Percentiles rank a stretch among this genome's conserved stretches.
phyloP scores from a whole-genome alignment of 2,797 vertebrate species.

The Trachurus trachurus region DNA sequence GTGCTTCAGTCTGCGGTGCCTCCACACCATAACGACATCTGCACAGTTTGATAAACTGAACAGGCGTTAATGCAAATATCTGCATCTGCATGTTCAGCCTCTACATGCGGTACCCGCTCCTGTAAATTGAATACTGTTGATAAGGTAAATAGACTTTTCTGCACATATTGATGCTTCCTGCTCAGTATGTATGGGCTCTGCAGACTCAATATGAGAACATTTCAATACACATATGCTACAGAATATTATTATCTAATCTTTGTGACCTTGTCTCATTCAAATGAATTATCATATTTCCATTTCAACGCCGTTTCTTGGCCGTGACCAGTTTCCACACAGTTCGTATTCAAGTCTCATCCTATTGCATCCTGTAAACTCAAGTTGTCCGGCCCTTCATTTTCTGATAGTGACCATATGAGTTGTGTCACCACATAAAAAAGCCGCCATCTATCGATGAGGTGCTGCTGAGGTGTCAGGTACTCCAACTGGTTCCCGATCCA shows the following conservation, averaged over 20 bases:
- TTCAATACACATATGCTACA: not conserved
- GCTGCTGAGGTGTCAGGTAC: constrained; percentile 28
- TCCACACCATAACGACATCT: constrained; percentile 8
- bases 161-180: constrained; percentile 16
- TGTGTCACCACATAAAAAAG: not conserved
- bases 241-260: not conserved
- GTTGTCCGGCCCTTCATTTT: not conserved
- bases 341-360: rapidly evolving
- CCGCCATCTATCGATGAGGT: constrained; percentile 18
- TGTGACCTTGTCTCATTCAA: not conserved
- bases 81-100: constrained; percentile 38
- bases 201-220: not conserved
- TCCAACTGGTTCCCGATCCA: constrained; percentile 39
- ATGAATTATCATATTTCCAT: not conserved
- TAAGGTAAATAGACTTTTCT: constrained; percentile 58
- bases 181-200: constrained; percentile 30
- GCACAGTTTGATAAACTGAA: constrained; percentile 42
- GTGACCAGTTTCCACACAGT: not conserved
- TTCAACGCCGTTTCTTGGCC: not conserved
- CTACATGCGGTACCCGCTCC: constrained; percentile 31
- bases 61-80: constrained; percentile 41
- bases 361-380: not conserved
- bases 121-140: constrained; percentile 53
- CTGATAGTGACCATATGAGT: constrained; percentile 2
- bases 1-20: not conserved